Percentiles rank a stretch among this genome's conserved stretches.
phyloP scores from a whole-genome alignment of 2,797 vertebrate genomes.

The Anisognathus igniventris region DNA sequence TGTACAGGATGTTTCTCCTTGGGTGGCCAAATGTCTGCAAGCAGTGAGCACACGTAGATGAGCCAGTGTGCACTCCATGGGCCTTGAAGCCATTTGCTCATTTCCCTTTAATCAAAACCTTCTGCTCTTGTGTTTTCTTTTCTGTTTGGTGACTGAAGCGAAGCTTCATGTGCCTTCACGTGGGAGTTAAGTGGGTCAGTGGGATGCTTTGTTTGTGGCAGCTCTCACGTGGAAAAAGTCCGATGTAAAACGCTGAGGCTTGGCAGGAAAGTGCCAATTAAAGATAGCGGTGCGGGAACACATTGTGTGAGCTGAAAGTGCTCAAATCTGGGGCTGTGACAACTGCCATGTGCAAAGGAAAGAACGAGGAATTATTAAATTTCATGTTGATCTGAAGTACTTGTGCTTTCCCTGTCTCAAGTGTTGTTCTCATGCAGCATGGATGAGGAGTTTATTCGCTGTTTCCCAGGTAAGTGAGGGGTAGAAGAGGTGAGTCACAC shows the following conservation, averaged over 20 bases:
- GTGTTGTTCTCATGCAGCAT: not conserved
- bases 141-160: constrained; percentile 37
- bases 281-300: not conserved
- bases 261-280: constrained; percentile 55
- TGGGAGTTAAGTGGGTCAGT: constrained; percentile 58
- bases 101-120: constrained; percentile 24
- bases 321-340: not conserved
- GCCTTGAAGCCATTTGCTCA: constrained; percentile 7
- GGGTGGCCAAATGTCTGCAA: not conserved
- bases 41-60: rapidly evolving
- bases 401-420: not conserved
- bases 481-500: not conserved
- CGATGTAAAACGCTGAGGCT: not conserved
- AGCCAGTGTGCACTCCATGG: not conserved
- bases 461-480: not conserved
- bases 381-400: not conserved
- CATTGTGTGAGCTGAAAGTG: constrained; percentile 16
- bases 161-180: constrained; percentile 27
- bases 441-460: not conserved
- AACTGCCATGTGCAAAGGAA: not conserved
- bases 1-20: not conserved
- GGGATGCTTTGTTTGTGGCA: constrained; percentile 26
- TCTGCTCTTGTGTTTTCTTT: not conserved
- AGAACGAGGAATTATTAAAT: not conserved
- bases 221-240: constrained; percentile 40